These are phyloP conservation scores for Puntigrus tetrazona DNA, from an alignment of 2,113 vertebrate species.

Conservation along the genomic window DNA sequence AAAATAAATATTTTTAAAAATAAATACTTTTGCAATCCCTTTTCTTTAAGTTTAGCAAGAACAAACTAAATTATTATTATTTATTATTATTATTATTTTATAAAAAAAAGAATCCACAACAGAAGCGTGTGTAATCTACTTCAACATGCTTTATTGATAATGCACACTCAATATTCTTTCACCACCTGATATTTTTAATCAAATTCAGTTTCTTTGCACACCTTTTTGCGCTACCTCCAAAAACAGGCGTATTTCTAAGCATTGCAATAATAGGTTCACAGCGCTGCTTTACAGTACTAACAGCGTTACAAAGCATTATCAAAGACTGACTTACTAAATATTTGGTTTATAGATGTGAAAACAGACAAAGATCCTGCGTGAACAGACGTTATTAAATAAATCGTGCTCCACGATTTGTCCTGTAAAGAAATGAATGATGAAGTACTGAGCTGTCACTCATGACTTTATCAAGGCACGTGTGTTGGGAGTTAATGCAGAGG, in stretches of 20 bases:
- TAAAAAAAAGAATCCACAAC: not conserved
- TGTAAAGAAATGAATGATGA: not conserved
- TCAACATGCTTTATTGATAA: conserved; percentile 16
- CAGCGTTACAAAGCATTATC: conserved; percentile 13
- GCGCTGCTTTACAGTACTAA: conserved; percentile 9
- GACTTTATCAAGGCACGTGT: conserved; percentile 14
- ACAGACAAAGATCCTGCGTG: not conserved
- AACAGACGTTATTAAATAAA: not conserved
- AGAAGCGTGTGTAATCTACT: not conserved
- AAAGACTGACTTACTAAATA: not conserved
- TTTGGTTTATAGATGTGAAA: not conserved
- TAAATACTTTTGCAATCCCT: not conserved
- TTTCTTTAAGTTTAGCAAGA: not conserved
- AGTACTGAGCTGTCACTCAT: conserved; percentile 5
- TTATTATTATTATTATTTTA: not conserved
- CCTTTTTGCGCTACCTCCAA: not conserved
- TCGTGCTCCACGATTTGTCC: not conserved
- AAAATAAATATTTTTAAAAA: too few species aligned
- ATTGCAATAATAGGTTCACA: not conserved
- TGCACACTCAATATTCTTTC: not conserved
- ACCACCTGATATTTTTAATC: not conserved
- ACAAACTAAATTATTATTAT: not conserved
- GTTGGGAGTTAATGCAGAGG: not conserved
- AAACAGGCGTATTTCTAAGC: conserved; percentile 13
- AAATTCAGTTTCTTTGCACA: not conserved